Evolutionary conservation across 2,797 vertebrate species (phyloP).

Genomic region (Apogon hyalosoma): DNA sequence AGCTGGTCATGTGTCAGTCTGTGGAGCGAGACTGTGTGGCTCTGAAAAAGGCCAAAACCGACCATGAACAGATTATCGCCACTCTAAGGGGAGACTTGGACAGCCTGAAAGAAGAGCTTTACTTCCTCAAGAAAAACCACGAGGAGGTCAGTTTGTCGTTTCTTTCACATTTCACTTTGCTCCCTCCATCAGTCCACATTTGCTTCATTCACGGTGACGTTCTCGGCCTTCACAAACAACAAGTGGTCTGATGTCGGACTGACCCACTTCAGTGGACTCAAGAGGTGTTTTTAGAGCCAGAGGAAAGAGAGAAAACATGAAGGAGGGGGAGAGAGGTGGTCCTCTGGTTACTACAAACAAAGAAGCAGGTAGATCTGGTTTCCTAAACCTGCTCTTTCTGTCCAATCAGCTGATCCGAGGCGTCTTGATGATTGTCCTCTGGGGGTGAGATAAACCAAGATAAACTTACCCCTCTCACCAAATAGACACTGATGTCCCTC

Average conservation of each 20-base stretch:
- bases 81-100: conserved; percentile 86
- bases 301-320: conserved; percentile 2
- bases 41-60: conserved; percentile 87
- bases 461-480: conserved; percentile 24
- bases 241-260: conserved; percentile 32
- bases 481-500: conserved; percentile 10
- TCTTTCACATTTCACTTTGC: conserved; percentile 6
- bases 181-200: conserved; percentile 38
- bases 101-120: conserved; percentile 87
- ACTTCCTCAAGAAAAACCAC: conserved; percentile 88
- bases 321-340: conserved; percentile 17
- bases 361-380: conserved; percentile 68
- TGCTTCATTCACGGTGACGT: conserved; percentile 33
- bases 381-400: conserved; percentile 55
- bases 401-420: conserved; percentile 55
- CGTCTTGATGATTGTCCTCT: conserved; percentile 13
- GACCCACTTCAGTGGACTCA: conserved; percentile 59
- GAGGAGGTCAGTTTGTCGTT: conserved; percentile 74
- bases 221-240: conserved; percentile 39
- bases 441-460: conserved; percentile 40
- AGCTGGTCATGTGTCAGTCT: conserved; percentile 86
- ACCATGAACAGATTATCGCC: conserved; percentile 86
- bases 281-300: conserved; percentile 38
- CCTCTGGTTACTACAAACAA: conserved; percentile 73
- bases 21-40: conserved; percentile 87